Percentiles rank a stretch among this genome's conserved stretches.
These are phyloP conservation scores for Pelecanoides urinatrix DNA, from an alignment of 2,113 vertebrate genomes.

Conservation along the genomic window DNA sequence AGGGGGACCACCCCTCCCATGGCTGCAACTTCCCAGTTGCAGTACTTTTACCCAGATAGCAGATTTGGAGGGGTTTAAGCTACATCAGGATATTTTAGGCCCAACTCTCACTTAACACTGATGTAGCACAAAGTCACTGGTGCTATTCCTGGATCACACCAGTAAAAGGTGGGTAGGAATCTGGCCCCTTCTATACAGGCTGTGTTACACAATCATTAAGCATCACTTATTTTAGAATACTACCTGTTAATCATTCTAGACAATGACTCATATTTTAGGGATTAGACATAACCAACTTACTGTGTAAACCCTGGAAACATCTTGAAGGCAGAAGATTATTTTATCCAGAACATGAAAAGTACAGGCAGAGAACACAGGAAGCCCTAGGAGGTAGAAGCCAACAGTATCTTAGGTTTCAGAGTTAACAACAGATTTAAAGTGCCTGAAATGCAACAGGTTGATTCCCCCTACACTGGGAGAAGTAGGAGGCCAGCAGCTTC, in stretches of 20 bases:
- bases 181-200: background rate
- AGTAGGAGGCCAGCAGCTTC: background rate
- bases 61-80: background rate
- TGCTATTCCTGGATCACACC: background rate
- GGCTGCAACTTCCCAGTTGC: background rate
- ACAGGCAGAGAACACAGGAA: background rate
- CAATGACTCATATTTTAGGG: background rate
- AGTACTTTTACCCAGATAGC: background rate
- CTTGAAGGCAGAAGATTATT: background rate
- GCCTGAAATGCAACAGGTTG: background rate
- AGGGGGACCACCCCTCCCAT: background rate
- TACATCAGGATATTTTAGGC: background rate
- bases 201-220: background rate
- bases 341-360: background rate
- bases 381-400: background rate
- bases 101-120: background rate
- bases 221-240: background rate
- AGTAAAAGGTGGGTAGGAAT: background rate
- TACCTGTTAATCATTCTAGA: background rate
- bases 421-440: background rate
- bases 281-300: background rate
- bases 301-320: background rate
- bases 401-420: background rate
- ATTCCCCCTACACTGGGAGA: background rate
- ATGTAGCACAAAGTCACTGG: background rate